phyloP scores from a whole-genome alignment of 2,113 vertebrate species.

The Rhinogobius similis region DNA sequence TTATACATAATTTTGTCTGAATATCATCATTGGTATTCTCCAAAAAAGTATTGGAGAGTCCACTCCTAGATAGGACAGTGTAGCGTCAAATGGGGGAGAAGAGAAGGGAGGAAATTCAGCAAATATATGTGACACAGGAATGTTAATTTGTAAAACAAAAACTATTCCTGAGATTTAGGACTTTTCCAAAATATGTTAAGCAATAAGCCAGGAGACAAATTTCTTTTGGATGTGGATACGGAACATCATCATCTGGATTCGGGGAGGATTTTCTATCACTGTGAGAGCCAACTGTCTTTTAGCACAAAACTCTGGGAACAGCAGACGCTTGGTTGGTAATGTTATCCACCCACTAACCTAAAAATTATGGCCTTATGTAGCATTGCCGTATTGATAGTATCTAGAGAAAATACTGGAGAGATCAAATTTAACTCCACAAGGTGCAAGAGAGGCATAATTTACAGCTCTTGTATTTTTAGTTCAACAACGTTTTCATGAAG shows the following conservation, averaged over 20 bases:
- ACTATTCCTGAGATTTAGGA: not conserved
- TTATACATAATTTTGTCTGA: too few species aligned
- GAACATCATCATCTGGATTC: slow-evolving; percentile 1
- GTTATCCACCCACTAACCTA: not conserved
- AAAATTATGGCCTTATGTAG: not conserved
- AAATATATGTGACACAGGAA: too few species aligned
- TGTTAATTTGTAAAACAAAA: not conserved
- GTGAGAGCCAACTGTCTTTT: not conserved
- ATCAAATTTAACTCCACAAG: too few species aligned
- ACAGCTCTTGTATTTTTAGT: too few species aligned
- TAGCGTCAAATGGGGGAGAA: too few species aligned
- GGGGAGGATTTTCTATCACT: not conserved
- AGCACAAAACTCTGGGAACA: not conserved
- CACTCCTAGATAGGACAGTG: too few species aligned
- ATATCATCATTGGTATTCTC: too few species aligned
- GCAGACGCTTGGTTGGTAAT: not conserved
- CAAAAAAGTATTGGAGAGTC: too few species aligned
- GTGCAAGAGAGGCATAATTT: not conserved
- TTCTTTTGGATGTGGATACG: not conserved
- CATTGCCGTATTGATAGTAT: too few species aligned
- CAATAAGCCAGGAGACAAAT: not conserved
- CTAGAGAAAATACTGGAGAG: too few species aligned
- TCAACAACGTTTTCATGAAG: too few species aligned
- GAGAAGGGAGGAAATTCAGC: too few species aligned
- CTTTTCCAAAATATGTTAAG: not conserved